These are phyloP conservation scores for Equus quagga DNA, from an alignment of 2,113 vertebrate species.

Conservation along the genomic window DNA sequence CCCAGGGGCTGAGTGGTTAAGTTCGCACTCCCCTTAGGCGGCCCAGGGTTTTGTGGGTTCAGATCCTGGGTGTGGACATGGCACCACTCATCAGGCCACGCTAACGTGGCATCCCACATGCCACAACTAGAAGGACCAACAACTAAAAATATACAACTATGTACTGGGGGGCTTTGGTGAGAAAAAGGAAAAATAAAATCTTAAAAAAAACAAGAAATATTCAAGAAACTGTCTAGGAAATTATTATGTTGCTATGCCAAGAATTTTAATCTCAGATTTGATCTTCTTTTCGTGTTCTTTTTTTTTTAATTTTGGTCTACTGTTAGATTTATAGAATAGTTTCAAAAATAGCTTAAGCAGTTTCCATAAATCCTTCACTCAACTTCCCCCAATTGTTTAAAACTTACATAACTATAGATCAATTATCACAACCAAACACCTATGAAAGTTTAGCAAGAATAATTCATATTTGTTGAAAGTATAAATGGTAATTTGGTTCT, in stretches of 20 bases:
- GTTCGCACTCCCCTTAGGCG: too few relatives aligned
- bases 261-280: background rate
- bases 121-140: too few relatives aligned
- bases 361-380: background rate
- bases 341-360: background rate
- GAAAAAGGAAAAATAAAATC: too few relatives aligned
- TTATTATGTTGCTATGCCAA: background rate
- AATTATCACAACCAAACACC: background rate
- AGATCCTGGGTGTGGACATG: too few relatives aligned
- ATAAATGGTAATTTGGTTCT: background rate
- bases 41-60: too few relatives aligned
- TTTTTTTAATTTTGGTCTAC: background rate
- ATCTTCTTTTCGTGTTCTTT: background rate
- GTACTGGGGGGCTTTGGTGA: too few relatives aligned
- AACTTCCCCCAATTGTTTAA: background rate
- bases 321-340: background rate
- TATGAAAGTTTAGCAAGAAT: background rate
- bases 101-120: too few relatives aligned
- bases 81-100: too few relatives aligned
- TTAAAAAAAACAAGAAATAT: background rate
- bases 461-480: background rate
- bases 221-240: background rate
- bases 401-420: background rate
- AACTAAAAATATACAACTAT: too few relatives aligned
- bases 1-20: too few relatives aligned